Conservation (phyloP, 2,888 invertebrate genomes). For the Drosophila algonquin region DNA sequence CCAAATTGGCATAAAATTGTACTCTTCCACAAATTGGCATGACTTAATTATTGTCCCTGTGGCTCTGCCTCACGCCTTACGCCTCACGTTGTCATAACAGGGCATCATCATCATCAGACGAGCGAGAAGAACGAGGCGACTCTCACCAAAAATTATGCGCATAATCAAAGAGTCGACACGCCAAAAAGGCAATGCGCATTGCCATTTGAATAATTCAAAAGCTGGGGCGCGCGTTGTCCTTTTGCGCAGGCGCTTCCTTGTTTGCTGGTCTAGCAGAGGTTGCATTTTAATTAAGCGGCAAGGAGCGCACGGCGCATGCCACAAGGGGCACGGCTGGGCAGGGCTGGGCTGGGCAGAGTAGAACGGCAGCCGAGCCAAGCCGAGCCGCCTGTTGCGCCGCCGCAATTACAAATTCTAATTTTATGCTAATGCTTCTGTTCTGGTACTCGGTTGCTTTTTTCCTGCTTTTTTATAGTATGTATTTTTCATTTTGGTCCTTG, state of each 20-base stretch:
- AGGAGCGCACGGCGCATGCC: slow-evolving; percentile 75
- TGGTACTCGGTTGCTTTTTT: slow-evolving; percentile 9
- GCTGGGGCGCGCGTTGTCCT: slow-evolving; percentile 67
- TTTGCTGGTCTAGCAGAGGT: slow-evolving; percentile 48
- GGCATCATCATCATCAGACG: slow-evolving; percentile 7
- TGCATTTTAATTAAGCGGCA: slow-evolving; percentile 80
- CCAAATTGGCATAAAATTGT: slow-evolving; percentile 9
- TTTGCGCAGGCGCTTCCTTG: slow-evolving; percentile 73
- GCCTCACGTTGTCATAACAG: slow-evolving; percentile 58
- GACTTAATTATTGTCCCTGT: slow-evolving; percentile 67
- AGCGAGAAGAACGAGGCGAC: slow-evolving; percentile 28
- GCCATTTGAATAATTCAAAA: slow-evolving; percentile 81
- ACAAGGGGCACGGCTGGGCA: slow-evolving; percentile 31
- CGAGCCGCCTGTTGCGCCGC: slow-evolving; percentile 74
- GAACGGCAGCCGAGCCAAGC: slow-evolving; percentile 26
- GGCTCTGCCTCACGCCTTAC: slow-evolving; percentile 25
- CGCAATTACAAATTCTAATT: slow-evolving; percentile 83
- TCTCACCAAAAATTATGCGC: slow-evolving; percentile 79
- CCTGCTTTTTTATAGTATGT: slow-evolving; percentile 7
- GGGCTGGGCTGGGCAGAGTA: slow-evolving; percentile 21
- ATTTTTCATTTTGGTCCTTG: slow-evolving; percentile 56
- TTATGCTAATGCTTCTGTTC: slow-evolving; percentile 78
- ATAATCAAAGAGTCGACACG: slow-evolving; percentile 81
- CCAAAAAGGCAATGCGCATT: slow-evolving; percentile 68
- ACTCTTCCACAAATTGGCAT: slow-evolving; percentile 65